Base-by-base conservation (phyloP, 1,140 invertebrate genomes). In the Trichonephila clavipes region DNA sequence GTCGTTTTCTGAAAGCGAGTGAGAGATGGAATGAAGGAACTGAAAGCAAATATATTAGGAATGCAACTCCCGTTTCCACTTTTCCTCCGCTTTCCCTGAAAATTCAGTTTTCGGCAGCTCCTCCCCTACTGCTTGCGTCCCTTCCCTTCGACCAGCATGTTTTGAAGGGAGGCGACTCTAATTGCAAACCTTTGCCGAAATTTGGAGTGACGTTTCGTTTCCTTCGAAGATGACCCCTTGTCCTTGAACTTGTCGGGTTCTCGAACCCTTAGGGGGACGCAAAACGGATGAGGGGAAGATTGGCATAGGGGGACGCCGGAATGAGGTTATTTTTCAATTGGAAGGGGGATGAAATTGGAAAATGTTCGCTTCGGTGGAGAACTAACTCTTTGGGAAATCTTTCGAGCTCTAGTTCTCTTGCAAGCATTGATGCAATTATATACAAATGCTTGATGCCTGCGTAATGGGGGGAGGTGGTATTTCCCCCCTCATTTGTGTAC, bases 1-100 rank as follows among this genome's bases (percentile, higher is more conserved):
- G 64, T 87, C 64, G 62, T 87, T 87, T 90, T 77, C 69, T 61
- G 58, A 59, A 24, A 72, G 24, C 64, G 24, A 59, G 44, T 69
- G 44, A 90, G 28, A 64, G 85, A 62, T 34, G 59, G 85, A 87
- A 77, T 7, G 72, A 69, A 77, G n/a, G 81, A 69, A 92, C 90
- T 85, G 51, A 92, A 92, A 85, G 90, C 90, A 92, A 92, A 92
- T 92, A 92, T 81, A 92, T 92, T 92, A 92, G 62, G 90, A 92
- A 92, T 92, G 91, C 91, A 87, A 44, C 72, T 69, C 58, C 51
- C 91, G 24, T 92, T 72, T 87, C 64, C 18, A n/a, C 61, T 59
- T 66, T 59, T 69, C 66, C 21, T 24, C 24, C 66, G 66, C 72
- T 77, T 44, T 90, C 61, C 62, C 91, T 51, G 82, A 87, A 92